Percentiles rank a stretch among this genome's conserved stretches.
These are phyloP conservation scores for Cavia aperea DNA, from an alignment of 2,113 vertebrate genomes.

Conservation along the genomic window DNA sequence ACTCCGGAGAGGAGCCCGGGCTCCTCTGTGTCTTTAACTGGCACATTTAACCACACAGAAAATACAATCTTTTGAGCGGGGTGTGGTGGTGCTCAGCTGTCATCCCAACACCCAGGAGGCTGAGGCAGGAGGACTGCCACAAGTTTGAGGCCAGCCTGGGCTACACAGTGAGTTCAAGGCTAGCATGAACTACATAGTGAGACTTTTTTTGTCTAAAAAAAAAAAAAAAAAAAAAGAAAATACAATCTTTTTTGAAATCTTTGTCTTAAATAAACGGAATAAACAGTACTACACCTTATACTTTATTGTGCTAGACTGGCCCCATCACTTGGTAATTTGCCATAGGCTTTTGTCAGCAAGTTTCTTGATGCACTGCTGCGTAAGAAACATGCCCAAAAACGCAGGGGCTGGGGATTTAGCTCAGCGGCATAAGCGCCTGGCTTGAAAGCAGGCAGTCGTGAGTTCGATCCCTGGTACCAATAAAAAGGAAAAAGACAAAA, in stretches of 20 bases:
- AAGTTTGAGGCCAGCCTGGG: no score
- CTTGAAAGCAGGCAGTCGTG: no score
- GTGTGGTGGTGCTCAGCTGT: no score
- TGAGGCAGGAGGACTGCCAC: no score
- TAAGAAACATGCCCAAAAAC: background rate
- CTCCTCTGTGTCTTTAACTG: background rate
- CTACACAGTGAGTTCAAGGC: no score
- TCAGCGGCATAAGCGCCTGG: no score
- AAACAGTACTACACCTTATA: background rate
- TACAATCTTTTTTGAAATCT: background rate
- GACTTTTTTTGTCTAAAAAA: no score
- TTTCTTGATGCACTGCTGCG: background rate
- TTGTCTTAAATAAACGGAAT: background rate
- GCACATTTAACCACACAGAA: background rate
- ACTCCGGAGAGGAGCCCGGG: rapidly evolving
- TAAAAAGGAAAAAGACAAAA: no score
- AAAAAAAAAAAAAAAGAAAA: background rate
- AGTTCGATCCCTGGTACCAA: no score
- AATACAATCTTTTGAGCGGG: background rate
- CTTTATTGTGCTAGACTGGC: background rate
- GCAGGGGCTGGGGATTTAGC: no score
- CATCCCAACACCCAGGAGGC: no score
- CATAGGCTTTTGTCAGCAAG: background rate
- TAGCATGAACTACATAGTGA: no score
- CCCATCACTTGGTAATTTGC: background rate